Base-by-base conservation (phyloP, 2,113 vertebrate genomes). In the Lamprotornis superbus region DNA sequence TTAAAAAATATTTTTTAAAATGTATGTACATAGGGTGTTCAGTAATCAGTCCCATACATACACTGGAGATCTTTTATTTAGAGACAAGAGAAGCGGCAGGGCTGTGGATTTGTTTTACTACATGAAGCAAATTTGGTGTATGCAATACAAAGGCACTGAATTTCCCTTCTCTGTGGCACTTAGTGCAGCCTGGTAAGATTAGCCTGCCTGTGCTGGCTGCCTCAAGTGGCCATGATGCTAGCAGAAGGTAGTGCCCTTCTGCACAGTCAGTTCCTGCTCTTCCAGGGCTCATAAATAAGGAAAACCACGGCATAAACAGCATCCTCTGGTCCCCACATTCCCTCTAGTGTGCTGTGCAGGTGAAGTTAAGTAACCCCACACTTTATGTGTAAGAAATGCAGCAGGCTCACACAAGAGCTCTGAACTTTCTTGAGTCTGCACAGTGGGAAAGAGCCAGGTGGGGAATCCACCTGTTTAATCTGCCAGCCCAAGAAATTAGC, bases 151-250 rank as follows among this genome's bases (percentile, higher is more conserved):
- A 39, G 33, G 11, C 73, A 55, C 22, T 37, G 42, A 70, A 47
- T 61, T 52, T 56, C 19, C 6, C 21, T 21, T 47, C n/a, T 76
- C 25, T 47, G 11, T 22, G 39, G 31, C 39, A 40, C 42, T 57
- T 22, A 6, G 19, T 47, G 37, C 46, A 82, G 35, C 33, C 22
- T 4, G 3, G 49, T 5, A 53, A 25, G 11, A 46, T 93, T n/a
- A 78, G n/a, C 46, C 22, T 39, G 19, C 16, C 55, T 15, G 4
- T 12, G n/a, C 16, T 9, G 37, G 24, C 50, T 74, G 56, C 15
- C 5, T 24, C 0, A 2, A 57, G n/a, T 12, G 27, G 42, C 46
- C 0, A 0, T 9, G 30, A 42, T 14, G 19, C 35, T 46, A n/a
- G 30, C 9, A 39, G n/a, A 49, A 73, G 12, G 44, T 33, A 20